Conservation (phyloP, 2,797 vertebrate genomes). For the Arctocebus calabarensis region DNA sequence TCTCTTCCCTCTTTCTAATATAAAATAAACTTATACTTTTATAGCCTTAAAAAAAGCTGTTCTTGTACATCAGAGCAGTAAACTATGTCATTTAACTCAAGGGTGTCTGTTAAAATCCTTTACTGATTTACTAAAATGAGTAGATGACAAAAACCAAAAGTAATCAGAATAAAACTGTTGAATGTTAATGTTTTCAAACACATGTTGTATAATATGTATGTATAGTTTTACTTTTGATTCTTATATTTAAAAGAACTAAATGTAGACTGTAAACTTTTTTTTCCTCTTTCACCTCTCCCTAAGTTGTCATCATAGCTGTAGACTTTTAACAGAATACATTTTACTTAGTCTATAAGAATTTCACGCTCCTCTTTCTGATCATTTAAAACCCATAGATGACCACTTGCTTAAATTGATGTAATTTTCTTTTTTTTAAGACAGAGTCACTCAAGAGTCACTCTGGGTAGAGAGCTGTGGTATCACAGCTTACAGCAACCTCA, state of each 20-base stretch:
- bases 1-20: too few relatives aligned
- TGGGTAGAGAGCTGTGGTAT: too few relatives aligned
- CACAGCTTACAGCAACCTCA: too few relatives aligned
- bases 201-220: neutral
- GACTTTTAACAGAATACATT: slow-evolving; percentile 54
- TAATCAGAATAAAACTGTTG: neutral
- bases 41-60: neutral
- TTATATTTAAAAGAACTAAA: neutral
- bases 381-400: neutral
- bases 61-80: neutral
- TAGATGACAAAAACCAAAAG: neutral
- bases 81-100: neutral
- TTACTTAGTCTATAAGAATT: slow-evolving; percentile 37
- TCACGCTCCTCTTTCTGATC: slow-evolving; percentile 5
- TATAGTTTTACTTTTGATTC: slow-evolving; percentile 33
- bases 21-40: too few relatives aligned
- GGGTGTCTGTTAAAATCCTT: neutral
- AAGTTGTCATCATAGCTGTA: neutral
- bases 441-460: too few relatives aligned
- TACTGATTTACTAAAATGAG: neutral
- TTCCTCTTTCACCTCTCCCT: neutral
- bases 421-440: too few relatives aligned
- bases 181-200: neutral
- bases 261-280: neutral
- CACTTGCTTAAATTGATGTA: too few relatives aligned